Evolutionary conservation across 1,140 invertebrate genomes (phyloP), one percentile per base, ranked within the genome.

Genomic region (Drosophila kepulauana): DNA sequence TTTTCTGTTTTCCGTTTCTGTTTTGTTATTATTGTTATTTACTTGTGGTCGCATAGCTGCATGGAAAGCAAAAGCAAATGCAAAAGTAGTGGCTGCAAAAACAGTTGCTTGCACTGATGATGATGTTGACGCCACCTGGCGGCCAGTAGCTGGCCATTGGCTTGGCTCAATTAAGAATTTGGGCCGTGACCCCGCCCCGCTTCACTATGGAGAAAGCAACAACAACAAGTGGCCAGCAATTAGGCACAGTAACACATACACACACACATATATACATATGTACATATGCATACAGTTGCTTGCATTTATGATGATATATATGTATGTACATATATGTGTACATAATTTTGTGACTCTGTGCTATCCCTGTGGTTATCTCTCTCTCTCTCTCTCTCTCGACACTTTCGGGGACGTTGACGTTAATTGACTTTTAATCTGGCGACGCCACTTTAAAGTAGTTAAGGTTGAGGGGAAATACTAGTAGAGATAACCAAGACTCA

Each of bases 141-240:
- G 76, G 51, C 48, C 67, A 48, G 79, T 82, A 76, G 82, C 78
- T 28, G 62, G 41, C 63, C 54, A 78, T 63, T 88, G 75, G 70
- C 28, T 71, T 64, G 64, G 71, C 67, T 52, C 81, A 88, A 88
- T 86, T 79, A 75, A 63, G 77, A 88, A 87, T 87, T 88, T 69
- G 58, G 67, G 68, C 46, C 78, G 65, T 64, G 68, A 80, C 74
- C 65, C 46, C 58, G 59, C 15, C 33, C 58, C 49, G 13, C 33
- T 38, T 11, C 5, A 28, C 28, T 33, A 41, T 28, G 68, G 82
- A 72, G 82, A 87, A 86, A 86, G 82, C 64, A 67, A 67, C 66
- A 67, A 67, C 66, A 69, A 49, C 43, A 69, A 57, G 35, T 25
- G 30, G 15, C 41, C 57, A 65, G 51, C 25, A 41, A 72, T 57